Base-by-base conservation (phyloP, 2,797 vertebrate genomes). In the Gobio occitaniae region DNA sequence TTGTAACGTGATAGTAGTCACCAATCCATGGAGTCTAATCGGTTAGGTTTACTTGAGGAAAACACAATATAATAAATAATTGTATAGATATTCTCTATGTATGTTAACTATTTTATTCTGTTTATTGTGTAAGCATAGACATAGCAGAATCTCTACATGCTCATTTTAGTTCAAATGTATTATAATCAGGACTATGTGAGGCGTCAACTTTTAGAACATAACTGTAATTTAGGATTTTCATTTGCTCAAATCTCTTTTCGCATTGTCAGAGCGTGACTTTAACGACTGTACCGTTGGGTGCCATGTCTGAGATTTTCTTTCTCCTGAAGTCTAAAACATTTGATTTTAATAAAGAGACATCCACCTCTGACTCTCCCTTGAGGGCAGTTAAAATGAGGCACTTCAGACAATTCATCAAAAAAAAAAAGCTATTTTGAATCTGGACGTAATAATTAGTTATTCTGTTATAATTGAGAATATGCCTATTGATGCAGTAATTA, bases 401-500 rank as follows among this genome's bases (percentile, higher is more conserved):
- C 87, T 90, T 82, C 69, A 84, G 86, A 87, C 88, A 90, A 86
- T 88, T 88, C 90, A 90, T 91, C 85, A 90, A 89, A 87, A 86
- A 82, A 25, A 32, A 78, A 80, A 83, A 71, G 90, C 90, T 88
- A 91, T 93, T 92, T 92, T 63, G 63, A 93, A 90, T 92, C 90
- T 47, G 88, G 81, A 89, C 41, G 83, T 86, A 88, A 92, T 94
- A 94, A 95, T 94, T 92, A 94, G 91, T 89, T 93, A 92, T 94
- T 94, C 92, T 90, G 90, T 91, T 90, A 93, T 94, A 94, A 94
- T 93, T 94, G 93, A 93, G 92, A 93, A 94, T 92, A 93, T 91
- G 91, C 90, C 89, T 83, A 91, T 92, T 95, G 92, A 93, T 93
- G 92, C 93, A 92, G 91, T 95, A 95, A 95, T 95, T 94, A 93